phyloP scores from a whole-genome alignment of 2,797 vertebrate species.

The Melanotaenia trifasciata region DNA sequence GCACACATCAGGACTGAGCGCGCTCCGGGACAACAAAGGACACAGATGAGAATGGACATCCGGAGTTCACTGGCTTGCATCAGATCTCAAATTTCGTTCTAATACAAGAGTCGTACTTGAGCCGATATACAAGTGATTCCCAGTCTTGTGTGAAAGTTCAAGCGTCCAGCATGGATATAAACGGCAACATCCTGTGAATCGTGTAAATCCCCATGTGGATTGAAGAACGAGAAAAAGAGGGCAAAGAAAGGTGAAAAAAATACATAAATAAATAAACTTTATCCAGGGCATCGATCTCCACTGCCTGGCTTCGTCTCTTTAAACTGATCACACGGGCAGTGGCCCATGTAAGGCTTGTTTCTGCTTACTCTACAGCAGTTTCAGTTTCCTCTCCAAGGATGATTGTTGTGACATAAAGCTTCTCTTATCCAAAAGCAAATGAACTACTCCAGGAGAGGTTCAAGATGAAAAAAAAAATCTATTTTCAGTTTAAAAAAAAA shows the following conservation, averaged over 20 bases:
- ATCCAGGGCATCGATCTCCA: slow-evolving; percentile 57
- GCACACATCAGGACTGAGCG: slow-evolving; percentile 64
- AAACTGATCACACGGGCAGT: slow-evolving; percentile 24
- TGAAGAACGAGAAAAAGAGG: slow-evolving; percentile 3
- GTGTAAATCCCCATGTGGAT: slow-evolving; percentile 11
- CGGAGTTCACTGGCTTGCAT: slow-evolving; percentile 51
- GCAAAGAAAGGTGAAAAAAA: neutral
- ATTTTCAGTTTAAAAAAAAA: slow-evolving; percentile 41
- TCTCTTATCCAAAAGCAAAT: slow-evolving; percentile 32
- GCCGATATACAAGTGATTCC: slow-evolving; percentile 20
- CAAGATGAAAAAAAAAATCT: slow-evolving; percentile 15
- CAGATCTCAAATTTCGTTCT: slow-evolving; percentile 33
- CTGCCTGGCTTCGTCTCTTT: slow-evolving; percentile 34
- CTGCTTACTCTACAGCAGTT: slow-evolving; percentile 16
- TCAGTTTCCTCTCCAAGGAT: slow-evolving; percentile 25
- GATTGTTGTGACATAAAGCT: slow-evolving; percentile 35
- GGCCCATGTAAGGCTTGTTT: slow-evolving; percentile 29
- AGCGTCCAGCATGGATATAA: neutral
- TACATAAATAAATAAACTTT: slow-evolving; percentile 6
- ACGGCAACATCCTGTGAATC: slow-evolving; percentile 17
- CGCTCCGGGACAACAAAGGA: slow-evolving; percentile 50
- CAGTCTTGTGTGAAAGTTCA: slow-evolving; percentile 23
- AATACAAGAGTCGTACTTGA: slow-evolving; percentile 16
- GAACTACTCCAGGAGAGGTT: slow-evolving; percentile 43
- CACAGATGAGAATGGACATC: slow-evolving; percentile 54